Percentiles rank a stretch among this genome's conserved stretches.
Conservation (phyloP, 2,888 invertebrate genomes). For the Orthonychiurus folsomi region DNA sequence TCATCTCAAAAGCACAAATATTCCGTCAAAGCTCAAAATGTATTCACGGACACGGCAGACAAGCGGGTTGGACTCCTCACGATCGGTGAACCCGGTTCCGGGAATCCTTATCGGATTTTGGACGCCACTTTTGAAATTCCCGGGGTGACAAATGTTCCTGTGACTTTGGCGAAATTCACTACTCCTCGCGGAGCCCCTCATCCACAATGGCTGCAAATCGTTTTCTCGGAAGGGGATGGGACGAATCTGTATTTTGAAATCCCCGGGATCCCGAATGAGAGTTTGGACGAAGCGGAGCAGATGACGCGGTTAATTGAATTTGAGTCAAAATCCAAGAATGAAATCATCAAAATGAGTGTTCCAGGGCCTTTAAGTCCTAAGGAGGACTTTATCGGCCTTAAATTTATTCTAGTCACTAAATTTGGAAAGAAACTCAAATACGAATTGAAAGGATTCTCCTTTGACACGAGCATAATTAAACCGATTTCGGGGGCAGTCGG, state of each 20-base stretch:
- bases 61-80: not conserved
- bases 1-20: too few species aligned
- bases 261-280: slow-evolving; percentile 6
- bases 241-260: slow-evolving; percentile 5
- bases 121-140: not conserved
- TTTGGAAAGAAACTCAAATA: not conserved
- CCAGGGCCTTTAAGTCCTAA: too few species aligned
- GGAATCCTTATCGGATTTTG: not conserved
- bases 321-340: too few species aligned
- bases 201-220: slow-evolving; percentile 2
- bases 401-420: too few species aligned
- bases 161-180: not conserved
- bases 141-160: not conserved
- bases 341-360: too few species aligned
- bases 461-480: not conserved
- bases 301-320: not conserved
- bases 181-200: not conserved
- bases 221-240: not conserved
- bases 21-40: not conserved
- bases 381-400: too few species aligned
- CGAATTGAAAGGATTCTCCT: not conserved
- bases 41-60: not conserved
- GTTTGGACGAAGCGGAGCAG: not conserved
- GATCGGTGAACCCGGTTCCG: not conserved
- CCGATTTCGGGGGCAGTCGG: too few species aligned